Evolutionary conservation across 2,888 invertebrate genomes (phyloP).

Genomic region (Stenoptilia bipunctidactyla): DNA sequence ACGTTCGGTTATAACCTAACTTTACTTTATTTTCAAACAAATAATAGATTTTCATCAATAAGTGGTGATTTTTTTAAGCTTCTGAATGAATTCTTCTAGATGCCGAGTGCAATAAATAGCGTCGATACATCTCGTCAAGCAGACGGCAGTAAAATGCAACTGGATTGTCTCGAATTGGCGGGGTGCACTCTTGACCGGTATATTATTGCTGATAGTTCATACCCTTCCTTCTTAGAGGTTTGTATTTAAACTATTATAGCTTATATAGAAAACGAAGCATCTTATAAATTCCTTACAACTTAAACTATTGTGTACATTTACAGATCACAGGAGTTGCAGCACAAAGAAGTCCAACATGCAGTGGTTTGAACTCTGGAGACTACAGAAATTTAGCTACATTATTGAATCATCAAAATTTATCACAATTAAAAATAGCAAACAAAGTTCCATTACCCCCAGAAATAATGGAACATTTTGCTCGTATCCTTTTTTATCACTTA

Average conservation of each 20-base stretch:
- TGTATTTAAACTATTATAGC: slow-evolving; percentile 16
- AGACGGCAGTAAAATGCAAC: slow-evolving; percentile 60
- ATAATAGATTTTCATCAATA: too few relatives aligned
- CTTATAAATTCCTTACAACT: not conserved
- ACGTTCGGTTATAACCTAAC: slow-evolving; percentile 13
- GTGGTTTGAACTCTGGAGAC: slow-evolving; percentile 91
- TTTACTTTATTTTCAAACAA: too few relatives aligned
- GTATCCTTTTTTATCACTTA: slow-evolving; percentile 77
- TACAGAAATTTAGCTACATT: slow-evolving; percentile 85
- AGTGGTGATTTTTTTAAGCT: too few relatives aligned
- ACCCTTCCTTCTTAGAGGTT: slow-evolving; percentile 78
- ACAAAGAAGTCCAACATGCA: slow-evolving; percentile 83
- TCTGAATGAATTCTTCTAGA: slow-evolving; percentile 25
- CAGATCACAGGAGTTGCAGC: slow-evolving; percentile 75
- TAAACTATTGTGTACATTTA: slow-evolving; percentile 11
- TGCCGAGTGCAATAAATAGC: slow-evolving; percentile 46
- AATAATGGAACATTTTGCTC: slow-evolving; percentile 94
- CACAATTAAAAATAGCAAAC: slow-evolving; percentile 83
- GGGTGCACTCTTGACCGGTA: slow-evolving; percentile 86
- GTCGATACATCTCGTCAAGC: slow-evolving; percentile 34
- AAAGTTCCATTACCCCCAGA: slow-evolving; percentile 93
- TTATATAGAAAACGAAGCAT: too few relatives aligned
- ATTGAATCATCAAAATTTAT: slow-evolving; percentile 77
- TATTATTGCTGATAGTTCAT: slow-evolving; percentile 76
- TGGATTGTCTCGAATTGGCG: slow-evolving; percentile 81